Evolutionary conservation across 2,888 invertebrate species (phyloP).

Genomic region (Cheilosia scutellata): DNA sequence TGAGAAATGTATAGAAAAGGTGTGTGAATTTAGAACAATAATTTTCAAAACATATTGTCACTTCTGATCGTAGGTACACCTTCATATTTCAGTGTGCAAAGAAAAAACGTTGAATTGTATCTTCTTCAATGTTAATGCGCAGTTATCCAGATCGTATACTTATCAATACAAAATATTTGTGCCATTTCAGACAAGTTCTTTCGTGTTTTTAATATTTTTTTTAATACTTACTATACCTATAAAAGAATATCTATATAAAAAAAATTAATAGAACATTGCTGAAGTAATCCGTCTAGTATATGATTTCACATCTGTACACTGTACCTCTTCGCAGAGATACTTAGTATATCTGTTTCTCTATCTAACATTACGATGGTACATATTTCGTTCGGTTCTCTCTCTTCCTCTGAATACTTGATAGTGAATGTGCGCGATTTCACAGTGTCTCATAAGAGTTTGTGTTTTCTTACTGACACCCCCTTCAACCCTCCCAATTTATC

Average conservation of each 20-base stretch:
- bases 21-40: constrained; percentile 56
- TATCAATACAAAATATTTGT: constrained; percentile 46
- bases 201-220: constrained; percentile 56
- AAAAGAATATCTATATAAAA: constrained; percentile 18
- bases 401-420: constrained; percentile 39
- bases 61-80: background rate
- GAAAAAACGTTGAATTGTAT: constrained; percentile 1
- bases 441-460: constrained; percentile 36
- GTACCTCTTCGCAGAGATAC: constrained; percentile 32
- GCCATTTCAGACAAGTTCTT: constrained; percentile 64
- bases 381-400: background rate
- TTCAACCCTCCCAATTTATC: background rate
- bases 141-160: constrained; percentile 33
- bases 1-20: constrained; percentile 27
- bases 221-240: constrained; percentile 30
- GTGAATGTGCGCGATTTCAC: constrained; percentile 50
- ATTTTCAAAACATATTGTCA: constrained; percentile 39
- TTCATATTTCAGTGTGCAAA: background rate
- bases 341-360: constrained; percentile 1
- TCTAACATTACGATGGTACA: background rate
- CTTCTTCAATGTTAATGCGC: constrained; percentile 46
- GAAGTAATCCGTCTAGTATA: constrained; percentile 45
- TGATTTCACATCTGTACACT: constrained; percentile 66
- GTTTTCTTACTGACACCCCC: constrained; percentile 26
- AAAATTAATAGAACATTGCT: constrained; percentile 40